Conservation (phyloP, 92 coral and sea anemone genomes). For the Epizoanthus fatuus region DNA sequence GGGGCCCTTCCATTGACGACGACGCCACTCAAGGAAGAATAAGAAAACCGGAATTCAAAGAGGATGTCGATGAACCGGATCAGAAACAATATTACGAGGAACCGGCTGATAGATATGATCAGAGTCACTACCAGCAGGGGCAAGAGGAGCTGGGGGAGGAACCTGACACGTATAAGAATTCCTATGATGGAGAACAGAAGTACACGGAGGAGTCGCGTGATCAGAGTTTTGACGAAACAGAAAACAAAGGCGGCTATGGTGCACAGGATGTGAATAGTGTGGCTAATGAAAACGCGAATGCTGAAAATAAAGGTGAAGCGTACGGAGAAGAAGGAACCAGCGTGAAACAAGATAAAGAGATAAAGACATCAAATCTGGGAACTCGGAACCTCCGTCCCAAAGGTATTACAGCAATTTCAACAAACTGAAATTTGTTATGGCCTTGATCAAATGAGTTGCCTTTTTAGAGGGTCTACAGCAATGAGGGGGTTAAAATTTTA, state of each 20-base stretch:
- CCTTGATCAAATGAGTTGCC: not conserved
- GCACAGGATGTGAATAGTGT: not conserved
- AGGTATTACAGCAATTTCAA: not conserved
- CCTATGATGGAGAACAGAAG: not conserved
- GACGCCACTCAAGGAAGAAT: not conserved
- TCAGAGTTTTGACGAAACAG: not conserved
- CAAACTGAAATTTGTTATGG: not conserved
- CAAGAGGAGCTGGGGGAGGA: not conserved
- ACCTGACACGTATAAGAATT: not conserved
- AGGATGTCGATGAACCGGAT: not conserved
- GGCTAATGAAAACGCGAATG: not conserved
- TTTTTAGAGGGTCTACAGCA: not conserved
- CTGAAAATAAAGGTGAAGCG: not conserved
- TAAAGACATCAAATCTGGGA: not conserved
- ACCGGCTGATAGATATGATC: constrained; percentile 25
- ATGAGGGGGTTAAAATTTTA: too few relatives aligned
- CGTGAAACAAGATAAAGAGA: not conserved
- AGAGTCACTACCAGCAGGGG: not conserved
- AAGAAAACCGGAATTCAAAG: constrained; percentile 5
- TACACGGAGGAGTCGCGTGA: not conserved
- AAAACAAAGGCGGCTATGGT: not conserved
- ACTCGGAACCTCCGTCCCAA: constrained; percentile 1
- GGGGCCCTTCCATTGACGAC: not conserved
- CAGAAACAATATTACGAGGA: constrained; percentile 6
- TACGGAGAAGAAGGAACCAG: not conserved